These are phyloP conservation scores for Peromyscus eremicus DNA, from an alignment of 2,797 vertebrate genomes.

Conservation along the genomic window DNA sequence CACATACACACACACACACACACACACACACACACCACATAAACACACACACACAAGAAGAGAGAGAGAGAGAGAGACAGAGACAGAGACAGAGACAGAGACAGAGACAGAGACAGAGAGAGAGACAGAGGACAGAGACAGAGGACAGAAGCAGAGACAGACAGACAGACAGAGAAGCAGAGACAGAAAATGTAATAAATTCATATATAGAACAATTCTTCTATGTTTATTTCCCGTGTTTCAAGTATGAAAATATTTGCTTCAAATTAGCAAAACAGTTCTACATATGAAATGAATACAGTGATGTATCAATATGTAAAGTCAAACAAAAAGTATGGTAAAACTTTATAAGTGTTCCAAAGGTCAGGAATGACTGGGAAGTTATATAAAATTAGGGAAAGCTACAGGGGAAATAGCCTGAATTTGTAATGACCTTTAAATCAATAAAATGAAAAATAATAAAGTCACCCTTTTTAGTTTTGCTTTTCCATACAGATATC, in stretches of 20 bases:
- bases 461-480: constrained; percentile 39
- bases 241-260: constrained; percentile 77
- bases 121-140: constrained; percentile 30
- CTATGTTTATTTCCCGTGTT: constrained; percentile 79
- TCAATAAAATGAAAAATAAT: constrained; percentile 83
- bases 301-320: constrained; percentile 79
- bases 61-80: constrained; percentile 67
- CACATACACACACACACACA: neutral
- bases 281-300: constrained; percentile 67
- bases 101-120: too few species aligned
- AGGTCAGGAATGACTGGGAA: constrained; percentile 83
- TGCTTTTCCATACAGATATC: constrained; percentile 60
- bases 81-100: constrained; percentile 63
- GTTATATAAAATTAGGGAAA: constrained; percentile 80
- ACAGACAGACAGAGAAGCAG: neutral
- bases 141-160: constrained; percentile 59
- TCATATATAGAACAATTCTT: neutral
- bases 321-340: constrained; percentile 82
- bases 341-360: constrained; percentile 84
- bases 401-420: constrained; percentile 76
- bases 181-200: neutral
- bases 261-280: constrained; percentile 82
- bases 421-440: constrained; percentile 87
- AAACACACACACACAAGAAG: constrained; percentile 17
- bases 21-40: too few species aligned